Percentiles rank a stretch among this genome's conserved stretches.
phyloP scores from a whole-genome alignment of 64 coral and sea anemone genomes.

The Stichodactyla mertensii region DNA sequence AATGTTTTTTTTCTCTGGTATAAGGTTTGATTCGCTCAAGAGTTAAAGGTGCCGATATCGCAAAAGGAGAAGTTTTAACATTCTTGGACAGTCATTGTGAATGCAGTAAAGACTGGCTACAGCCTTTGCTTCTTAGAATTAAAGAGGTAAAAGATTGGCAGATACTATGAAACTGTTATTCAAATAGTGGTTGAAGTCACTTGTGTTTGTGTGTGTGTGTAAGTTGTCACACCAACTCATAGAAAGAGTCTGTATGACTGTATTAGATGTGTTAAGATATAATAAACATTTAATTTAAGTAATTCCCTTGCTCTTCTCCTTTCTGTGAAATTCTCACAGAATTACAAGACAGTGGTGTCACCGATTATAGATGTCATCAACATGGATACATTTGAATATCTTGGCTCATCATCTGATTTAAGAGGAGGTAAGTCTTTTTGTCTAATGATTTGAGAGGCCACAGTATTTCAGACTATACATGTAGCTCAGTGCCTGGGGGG shows the following conservation, averaged over 20 bases:
- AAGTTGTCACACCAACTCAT: too few relatives aligned
- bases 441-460: too few relatives aligned
- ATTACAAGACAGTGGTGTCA: slow-evolving; percentile 74
- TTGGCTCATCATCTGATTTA: slow-evolving; percentile 94
- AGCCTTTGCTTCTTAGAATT: slow-evolving; percentile 86
- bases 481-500: too few relatives aligned
- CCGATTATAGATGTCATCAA: slow-evolving; percentile 99
- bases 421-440: slow-evolving; percentile 73
- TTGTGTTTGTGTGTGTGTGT: too few relatives aligned
- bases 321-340: slow-evolving; percentile 16
- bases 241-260: too few relatives aligned
- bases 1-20: background rate
- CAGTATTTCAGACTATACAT: too few relatives aligned
- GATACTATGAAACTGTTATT: too few relatives aligned
- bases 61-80: slow-evolving; percentile 83
- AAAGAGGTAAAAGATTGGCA: slow-evolving; percentile 59
- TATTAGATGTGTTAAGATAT: too few relatives aligned
- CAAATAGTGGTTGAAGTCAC: too few relatives aligned
- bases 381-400: slow-evolving; percentile 91
- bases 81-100: slow-evolving; percentile 99
- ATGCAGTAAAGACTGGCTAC: slow-evolving; percentile 88
- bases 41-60: slow-evolving; percentile 87
- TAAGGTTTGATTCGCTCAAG: slow-evolving; percentile 89
- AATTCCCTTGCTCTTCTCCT: background rate
- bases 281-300: background rate